Conservation (phyloP, 2,797 vertebrate species). For the Poeciliopsis presidionis region DNA sequence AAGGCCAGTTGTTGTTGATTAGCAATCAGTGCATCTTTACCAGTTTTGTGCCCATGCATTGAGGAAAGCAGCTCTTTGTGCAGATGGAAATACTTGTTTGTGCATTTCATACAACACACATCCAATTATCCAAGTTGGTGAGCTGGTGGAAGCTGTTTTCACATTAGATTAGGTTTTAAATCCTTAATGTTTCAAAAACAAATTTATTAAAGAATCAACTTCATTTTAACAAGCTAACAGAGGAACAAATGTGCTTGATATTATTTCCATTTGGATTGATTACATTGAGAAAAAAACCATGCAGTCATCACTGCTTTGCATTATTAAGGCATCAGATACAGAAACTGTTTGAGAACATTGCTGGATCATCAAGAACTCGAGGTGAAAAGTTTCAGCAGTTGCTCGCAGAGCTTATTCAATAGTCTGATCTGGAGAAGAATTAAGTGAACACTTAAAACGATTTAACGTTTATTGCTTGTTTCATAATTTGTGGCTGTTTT, state of each 20-base stretch:
- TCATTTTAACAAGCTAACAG: neutral
- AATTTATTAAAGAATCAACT: neutral
- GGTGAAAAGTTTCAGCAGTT: no score
- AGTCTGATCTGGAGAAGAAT: no score
- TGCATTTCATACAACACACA: neutral
- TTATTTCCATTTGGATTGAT: neutral
- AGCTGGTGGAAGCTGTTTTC: neutral
- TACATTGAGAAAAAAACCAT: neutral
- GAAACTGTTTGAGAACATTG: neutral
- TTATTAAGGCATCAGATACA: neutral
- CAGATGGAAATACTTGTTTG: neutral
- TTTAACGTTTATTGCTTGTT: no score
- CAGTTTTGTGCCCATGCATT: neutral
- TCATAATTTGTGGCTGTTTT: no score
- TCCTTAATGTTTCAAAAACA: neutral
- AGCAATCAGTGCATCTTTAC: constrained; percentile 19
- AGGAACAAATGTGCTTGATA: neutral
- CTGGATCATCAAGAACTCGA: no score
- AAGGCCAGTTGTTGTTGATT: constrained; percentile 20
- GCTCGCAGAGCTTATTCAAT: no score
- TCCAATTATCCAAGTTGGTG: neutral
- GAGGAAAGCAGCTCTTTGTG: neutral
- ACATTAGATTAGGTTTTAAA: neutral
- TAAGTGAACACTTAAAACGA: no score
- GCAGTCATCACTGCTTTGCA: neutral